Conservation (phyloP, 2,888 invertebrate genomes). For the Phaonia tiefii region DNA sequence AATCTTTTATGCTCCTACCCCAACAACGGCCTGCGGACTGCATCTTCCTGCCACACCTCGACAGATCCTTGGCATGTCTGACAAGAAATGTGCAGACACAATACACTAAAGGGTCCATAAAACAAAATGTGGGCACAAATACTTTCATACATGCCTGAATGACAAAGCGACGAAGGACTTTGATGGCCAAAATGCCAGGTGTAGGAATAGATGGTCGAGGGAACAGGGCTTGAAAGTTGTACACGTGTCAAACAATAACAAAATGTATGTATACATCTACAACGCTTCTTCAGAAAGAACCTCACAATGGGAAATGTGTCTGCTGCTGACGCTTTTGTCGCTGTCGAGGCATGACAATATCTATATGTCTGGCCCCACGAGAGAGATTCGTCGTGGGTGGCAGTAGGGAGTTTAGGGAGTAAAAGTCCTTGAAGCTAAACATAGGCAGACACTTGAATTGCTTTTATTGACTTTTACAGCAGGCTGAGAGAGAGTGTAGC, state of each 20-base stretch:
- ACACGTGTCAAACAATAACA: conserved; percentile 30
- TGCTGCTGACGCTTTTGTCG: neutral
- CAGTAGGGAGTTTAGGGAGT: conserved; percentile 44
- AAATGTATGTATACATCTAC: conserved; percentile 18
- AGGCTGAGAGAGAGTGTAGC: neutral
- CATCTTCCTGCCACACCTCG: neutral
- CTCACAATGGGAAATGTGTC: conserved; percentile 5
- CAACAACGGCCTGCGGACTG: neutral
- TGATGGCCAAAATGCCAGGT: neutral
- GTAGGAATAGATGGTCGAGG: neutral
- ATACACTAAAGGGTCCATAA: conserved; percentile 31
- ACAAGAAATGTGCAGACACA: conserved; percentile 20
- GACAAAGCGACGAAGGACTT: conserved; percentile 1
- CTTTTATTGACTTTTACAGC: conserved; percentile 43
- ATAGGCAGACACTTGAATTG: conserved; percentile 44
- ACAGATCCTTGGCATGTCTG: neutral
- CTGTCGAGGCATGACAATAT: neutral
- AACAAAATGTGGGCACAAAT: conserved; percentile 13
- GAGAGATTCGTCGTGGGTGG: neutral
- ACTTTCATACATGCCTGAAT: conserved; percentile 3
- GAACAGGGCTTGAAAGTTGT: neutral
- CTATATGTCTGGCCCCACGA: conserved; percentile 15
- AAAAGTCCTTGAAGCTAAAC: conserved; percentile 68
- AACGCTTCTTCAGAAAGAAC: neutral
- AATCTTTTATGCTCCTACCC: neutral